These are phyloP conservation scores for Bubalus kerabau DNA, from an alignment of 2,113 vertebrate species.

Conservation along the genomic window DNA sequence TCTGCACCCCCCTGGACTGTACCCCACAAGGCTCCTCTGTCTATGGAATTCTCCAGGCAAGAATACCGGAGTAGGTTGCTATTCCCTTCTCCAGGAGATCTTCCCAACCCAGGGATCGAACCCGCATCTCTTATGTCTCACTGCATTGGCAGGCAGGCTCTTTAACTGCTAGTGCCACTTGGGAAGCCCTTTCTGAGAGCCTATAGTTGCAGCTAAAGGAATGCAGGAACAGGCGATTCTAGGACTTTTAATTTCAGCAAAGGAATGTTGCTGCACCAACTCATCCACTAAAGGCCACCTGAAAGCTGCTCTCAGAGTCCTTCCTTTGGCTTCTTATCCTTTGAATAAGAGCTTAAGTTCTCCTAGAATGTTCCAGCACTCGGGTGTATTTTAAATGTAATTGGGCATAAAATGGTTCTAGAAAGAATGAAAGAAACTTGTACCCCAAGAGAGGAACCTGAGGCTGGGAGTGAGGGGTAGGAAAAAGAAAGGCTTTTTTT, in stretches of 20 bases:
- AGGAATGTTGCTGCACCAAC: neutral
- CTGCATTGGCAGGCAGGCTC: neutral
- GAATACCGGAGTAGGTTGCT: neutral
- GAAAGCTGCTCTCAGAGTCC: neutral
- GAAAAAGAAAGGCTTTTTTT: neutral
- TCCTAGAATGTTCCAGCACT: neutral
- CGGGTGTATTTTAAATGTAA: neutral
- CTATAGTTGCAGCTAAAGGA: neutral
- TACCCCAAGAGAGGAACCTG: neutral
- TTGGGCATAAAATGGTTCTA: neutral
- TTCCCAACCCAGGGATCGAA: neutral
- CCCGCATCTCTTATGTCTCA: neutral
- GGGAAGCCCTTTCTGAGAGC: neutral
- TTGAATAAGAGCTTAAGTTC: neutral
- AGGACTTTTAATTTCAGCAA: neutral
- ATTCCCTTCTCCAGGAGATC: neutral
- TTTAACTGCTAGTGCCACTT: neutral
- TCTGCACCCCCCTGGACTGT: neutral
- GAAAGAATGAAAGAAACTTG: neutral
- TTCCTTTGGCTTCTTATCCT: neutral
- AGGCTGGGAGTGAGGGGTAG: neutral
- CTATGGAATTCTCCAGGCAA: neutral
- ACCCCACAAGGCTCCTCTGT: neutral
- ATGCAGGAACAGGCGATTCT: neutral
- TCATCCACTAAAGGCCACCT: neutral